Conservation (phyloP, 2,888 invertebrate genomes). For the Fabriciana adippe region DNA sequence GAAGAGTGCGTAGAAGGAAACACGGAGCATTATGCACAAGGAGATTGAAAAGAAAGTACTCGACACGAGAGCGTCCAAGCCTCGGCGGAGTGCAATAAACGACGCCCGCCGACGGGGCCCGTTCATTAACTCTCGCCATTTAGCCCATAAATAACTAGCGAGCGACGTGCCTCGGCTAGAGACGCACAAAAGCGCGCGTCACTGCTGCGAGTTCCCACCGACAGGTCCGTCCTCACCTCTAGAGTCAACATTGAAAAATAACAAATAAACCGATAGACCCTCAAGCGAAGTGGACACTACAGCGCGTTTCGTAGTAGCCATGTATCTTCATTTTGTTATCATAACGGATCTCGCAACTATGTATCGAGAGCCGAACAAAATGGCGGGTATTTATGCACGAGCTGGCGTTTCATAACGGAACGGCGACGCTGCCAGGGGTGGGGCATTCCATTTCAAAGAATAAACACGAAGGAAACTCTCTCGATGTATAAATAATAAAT, state of each 20-base stretch:
- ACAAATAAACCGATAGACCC: conserved; percentile 58
- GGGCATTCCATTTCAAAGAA: conserved; percentile 75
- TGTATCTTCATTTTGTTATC: conserved; percentile 57
- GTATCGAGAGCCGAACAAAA: conserved; percentile 55
- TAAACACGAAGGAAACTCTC: conserved; percentile 73
- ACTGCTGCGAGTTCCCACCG: conserved; percentile 53
- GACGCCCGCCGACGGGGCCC: conserved; percentile 67
- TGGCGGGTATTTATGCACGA: conserved; percentile 58
- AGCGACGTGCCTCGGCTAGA: conserved; percentile 50
- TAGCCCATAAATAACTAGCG: conserved; percentile 66
- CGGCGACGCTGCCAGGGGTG: conserved; percentile 51
- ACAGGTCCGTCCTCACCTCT: conserved; percentile 37
- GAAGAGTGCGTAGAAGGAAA: conserved; percentile 71
- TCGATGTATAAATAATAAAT: conserved; percentile 80
- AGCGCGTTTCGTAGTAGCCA: conserved; percentile 50
- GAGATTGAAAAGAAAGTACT: conserved; percentile 78
- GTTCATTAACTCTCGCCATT: conserved; percentile 76
- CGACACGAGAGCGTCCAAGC: conserved; percentile 75
- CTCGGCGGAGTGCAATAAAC: conserved; percentile 74
- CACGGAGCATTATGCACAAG: conserved; percentile 77
- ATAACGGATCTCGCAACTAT: conserved; percentile 57
- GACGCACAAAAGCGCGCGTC: conserved; percentile 53
- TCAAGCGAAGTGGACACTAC: conserved; percentile 50
- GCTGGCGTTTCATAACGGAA: conserved; percentile 57
- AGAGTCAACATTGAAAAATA: conserved; percentile 59